A percentile compares a stretch with the other conserved stretches of the same genome.
These are phyloP conservation scores for Parazoanthus swiftii DNA, from an alignment of 92 coral and sea anemone genomes.

Conservation along the genomic window DNA sequence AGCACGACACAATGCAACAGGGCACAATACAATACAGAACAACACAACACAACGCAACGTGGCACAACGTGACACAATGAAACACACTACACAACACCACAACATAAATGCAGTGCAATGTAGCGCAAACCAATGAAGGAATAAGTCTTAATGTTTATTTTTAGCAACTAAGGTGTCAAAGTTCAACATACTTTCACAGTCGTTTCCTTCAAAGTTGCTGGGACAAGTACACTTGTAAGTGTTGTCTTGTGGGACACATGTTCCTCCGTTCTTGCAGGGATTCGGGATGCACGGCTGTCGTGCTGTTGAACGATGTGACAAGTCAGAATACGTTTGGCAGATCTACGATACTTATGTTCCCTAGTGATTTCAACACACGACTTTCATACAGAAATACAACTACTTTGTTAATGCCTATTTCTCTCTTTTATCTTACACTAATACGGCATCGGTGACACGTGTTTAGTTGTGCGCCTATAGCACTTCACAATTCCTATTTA, in stretches of 20 bases:
- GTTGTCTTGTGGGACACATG: constrained; percentile 78
- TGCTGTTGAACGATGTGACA: constrained; percentile 43
- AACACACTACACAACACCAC: neutral
- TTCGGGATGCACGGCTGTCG: constrained; percentile 89
- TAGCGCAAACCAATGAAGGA: neutral
- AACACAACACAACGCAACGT: neutral
- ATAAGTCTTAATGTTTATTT: neutral
- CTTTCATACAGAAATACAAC: neutral
- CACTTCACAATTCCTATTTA: too few species aligned
- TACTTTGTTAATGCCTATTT: too few species aligned
- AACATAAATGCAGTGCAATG: neutral
- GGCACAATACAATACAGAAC: neutral
- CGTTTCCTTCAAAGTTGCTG: constrained; percentile 85
- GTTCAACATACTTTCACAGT: constrained; percentile 82
- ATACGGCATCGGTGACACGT: neutral
- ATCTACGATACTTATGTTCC: too few species aligned
- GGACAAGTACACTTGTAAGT: constrained; percentile 88
- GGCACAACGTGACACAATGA: neutral
- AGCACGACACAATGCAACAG: neutral
- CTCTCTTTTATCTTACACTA: neutral
- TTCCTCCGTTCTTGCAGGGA: constrained; percentile 97
- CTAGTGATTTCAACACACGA: too few species aligned
- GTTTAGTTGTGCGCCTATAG: too few species aligned
- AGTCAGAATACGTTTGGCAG: neutral
- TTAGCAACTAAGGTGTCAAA: neutral